Percentiles rank a stretch among this genome's conserved stretches.
Evolutionary conservation across 2,113 vertebrate species (phyloP).

Genomic region (Typhlomys cinereus): DNA sequence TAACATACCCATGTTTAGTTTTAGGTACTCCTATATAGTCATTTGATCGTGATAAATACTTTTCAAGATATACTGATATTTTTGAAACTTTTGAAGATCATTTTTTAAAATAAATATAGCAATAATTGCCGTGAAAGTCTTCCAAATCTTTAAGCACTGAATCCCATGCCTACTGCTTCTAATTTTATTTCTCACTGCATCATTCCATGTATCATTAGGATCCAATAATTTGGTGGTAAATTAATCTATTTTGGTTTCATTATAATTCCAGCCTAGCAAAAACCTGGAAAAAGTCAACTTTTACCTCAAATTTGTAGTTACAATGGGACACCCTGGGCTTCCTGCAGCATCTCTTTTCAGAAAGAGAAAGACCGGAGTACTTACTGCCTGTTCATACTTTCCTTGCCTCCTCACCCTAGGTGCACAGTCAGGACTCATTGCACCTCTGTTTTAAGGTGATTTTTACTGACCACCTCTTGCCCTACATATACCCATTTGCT

Average conservation of each 20-base stretch:
- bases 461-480: not conserved
- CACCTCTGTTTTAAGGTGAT: constrained; percentile 5
- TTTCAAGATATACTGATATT: not conserved
- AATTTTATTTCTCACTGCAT: not conserved
- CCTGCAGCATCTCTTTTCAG: not conserved
- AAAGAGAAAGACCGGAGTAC: not conserved
- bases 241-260: constrained; percentile 26
- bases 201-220: not conserved
- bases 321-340: not conserved
- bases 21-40: not conserved
- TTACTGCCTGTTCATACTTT: not conserved
- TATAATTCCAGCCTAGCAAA: not conserved
- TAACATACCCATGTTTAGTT: not conserved
- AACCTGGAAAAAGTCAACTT: constrained; percentile 25
- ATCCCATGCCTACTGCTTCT: not conserved
- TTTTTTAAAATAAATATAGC: not conserved
- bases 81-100: constrained; percentile 12
- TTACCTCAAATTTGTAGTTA: not conserved
- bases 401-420: not conserved
- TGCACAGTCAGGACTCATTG: not conserved
- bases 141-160: not conserved
- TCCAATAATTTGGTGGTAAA: not conserved
- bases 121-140: constrained; percentile 2
- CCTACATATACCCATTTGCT: not conserved
- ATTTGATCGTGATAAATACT: constrained; percentile 33